Base-by-base conservation (phyloP, 2,113 vertebrate species). In the Microcebus ravelobensis region DNA sequence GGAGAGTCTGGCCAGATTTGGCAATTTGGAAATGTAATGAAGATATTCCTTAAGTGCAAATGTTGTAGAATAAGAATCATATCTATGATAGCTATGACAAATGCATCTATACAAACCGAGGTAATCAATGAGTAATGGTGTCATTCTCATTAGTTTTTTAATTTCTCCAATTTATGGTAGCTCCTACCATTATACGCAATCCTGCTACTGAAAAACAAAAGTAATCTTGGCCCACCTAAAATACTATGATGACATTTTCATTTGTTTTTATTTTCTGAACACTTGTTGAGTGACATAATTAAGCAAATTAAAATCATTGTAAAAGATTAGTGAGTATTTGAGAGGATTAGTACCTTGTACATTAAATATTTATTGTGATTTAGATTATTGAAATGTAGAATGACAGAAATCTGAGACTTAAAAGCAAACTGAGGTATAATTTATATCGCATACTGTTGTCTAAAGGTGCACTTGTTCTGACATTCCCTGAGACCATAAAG, bases 291-390 rank as follows among this genome's bases (percentile, higher is more conserved):
- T 79, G 39, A 87, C 9, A 39, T 48, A 96, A 74, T 73, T 89
- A 74, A 67, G 5, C 23, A 68, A 57, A 90, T 59, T 87, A 97
- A 90, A 90, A 25, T 59, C 15, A 0, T 92, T 8, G 2, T 4
- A 93, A 93, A 93, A 57, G 25, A 89, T 68, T 85, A 18, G 48
- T 85, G 31, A 34, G 8, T 91, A 6, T 94, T 87, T 29, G 1
- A 18, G 25, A 57, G 29, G 10, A 80, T n/a, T 95, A 11, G 2
- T 29, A 48, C 65, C 6, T 80, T 83, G 34, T 70, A 79, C 0
- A 86, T 82, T 91, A 91, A 96, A 70, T 39, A 55, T 39, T 84
- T 87, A 94, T 83, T 95, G 34, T 73, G 36, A 90, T 90, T 94
- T 87, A 90, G 18, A 81, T 61, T 87, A 61, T 81, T 91, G 31